phyloP scores from a whole-genome alignment of 2,888 invertebrate genomes.

The Ptychoptera albimana region DNA sequence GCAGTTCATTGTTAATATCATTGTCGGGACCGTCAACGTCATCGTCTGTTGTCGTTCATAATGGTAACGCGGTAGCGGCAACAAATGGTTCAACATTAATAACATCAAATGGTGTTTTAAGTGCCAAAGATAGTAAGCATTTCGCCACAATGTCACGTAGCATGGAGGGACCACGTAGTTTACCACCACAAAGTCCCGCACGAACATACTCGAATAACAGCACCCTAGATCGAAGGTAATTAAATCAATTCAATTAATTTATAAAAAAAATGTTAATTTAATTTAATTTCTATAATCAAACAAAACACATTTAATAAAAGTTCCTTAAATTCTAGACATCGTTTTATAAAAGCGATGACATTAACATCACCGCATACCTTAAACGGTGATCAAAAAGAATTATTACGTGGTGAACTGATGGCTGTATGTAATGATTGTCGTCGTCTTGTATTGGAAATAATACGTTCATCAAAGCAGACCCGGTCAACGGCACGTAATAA shows the following conservation, averaged over 20 bases:
- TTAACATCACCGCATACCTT: constrained; percentile 35
- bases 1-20: constrained; percentile 3
- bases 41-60: constrained; percentile 15
- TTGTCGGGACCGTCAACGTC: neutral
- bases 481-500: constrained; percentile 71
- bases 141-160: constrained; percentile 37
- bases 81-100: constrained; percentile 27
- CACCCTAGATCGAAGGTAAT: constrained; percentile 38
- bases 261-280: neutral
- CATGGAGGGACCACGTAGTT: constrained; percentile 40
- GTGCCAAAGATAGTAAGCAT: constrained; percentile 17
- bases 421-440: constrained; percentile 90
- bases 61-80: constrained; percentile 25
- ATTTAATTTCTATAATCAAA: neutral
- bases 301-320: neutral
- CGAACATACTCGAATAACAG: constrained; percentile 30
- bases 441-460: constrained; percentile 85
- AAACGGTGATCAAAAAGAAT: constrained; percentile 32
- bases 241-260: constrained; percentile 5
- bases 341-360: constrained; percentile 44
- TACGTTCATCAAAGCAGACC: constrained; percentile 71
- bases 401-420: constrained; percentile 63
- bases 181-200: constrained; percentile 33
- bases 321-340: constrained; percentile 31
- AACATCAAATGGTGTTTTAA: constrained; percentile 13